Evolutionary conservation across 2,797 vertebrate genomes (phyloP).

Genomic region (Mormyrops attenuatus): DNA sequence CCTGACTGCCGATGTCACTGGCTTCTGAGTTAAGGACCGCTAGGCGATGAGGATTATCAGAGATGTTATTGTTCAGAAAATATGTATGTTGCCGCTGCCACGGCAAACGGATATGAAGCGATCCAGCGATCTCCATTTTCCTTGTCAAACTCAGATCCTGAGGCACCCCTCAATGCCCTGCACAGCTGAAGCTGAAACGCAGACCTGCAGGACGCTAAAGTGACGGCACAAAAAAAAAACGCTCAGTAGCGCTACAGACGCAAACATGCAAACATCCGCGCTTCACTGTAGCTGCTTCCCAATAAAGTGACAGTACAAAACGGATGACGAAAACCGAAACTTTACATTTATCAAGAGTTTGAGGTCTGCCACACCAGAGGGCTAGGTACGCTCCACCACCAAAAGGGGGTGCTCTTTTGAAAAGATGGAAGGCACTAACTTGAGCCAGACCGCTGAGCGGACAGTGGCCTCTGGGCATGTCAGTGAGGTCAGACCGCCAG

Average conservation of each 20-base stretch:
- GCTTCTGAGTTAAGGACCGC: not conserved
- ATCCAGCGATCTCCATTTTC: not conserved
- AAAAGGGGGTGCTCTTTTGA: constrained; percentile 1
- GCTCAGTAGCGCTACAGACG: not conserved
- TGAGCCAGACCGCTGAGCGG: constrained; percentile 11
- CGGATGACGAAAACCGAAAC: constrained; percentile 46
- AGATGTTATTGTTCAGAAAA: not conserved
- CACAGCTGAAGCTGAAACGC: not conserved
- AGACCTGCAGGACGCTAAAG: not conserved
- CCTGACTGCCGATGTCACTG: constrained; percentile 9
- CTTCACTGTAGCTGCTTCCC: constrained; percentile 56
- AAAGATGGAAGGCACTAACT: constrained; percentile 27
- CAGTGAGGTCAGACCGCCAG: constrained; percentile 45
- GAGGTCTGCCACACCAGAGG: not conserved
- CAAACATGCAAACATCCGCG: constrained; percentile 26
- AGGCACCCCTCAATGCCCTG: not conserved
- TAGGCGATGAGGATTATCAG: not conserved
- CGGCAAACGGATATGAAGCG: not conserved
- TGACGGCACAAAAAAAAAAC: not conserved
- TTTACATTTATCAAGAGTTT: constrained; percentile 14
- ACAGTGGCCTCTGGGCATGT: constrained; percentile 47
- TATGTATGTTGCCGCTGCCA: not conserved
- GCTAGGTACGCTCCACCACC: not conserved
- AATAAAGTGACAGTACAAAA: constrained; percentile 57
- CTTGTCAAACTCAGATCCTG: not conserved